Conservation (phyloP, 2,888 invertebrate genomes). For the Mythimna impura region DNA sequence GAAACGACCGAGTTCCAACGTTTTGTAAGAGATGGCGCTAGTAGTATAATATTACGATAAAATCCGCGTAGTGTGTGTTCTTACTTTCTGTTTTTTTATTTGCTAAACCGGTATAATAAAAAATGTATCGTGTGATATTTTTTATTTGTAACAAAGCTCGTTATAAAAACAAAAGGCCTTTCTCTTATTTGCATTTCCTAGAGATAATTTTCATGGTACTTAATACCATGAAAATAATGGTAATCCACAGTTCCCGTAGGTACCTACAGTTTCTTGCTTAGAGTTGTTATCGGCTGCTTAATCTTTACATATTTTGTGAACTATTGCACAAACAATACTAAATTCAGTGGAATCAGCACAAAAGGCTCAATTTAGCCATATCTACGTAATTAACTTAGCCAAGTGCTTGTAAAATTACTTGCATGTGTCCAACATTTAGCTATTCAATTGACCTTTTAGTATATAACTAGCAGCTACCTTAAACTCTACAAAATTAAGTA, state of each 20-base stretch:
- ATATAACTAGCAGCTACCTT: slow-evolving; percentile 17
- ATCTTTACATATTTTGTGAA: background rate
- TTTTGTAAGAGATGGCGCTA: slow-evolving; percentile 82
- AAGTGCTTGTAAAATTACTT: slow-evolving; percentile 28
- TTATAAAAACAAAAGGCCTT: background rate
- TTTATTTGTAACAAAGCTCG: background rate
- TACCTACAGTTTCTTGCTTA: background rate
- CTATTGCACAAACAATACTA: background rate
- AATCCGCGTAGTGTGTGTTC: slow-evolving; percentile 12
- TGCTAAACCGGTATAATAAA: background rate
- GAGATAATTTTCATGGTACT: background rate
- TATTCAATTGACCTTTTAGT: slow-evolving; percentile 23
- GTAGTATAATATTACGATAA: slow-evolving; percentile 51
- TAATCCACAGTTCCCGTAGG: background rate
- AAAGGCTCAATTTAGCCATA: slow-evolving; percentile 13
- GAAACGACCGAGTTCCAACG: slow-evolving; percentile 71
- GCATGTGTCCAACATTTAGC: slow-evolving; percentile 12
- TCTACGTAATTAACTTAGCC: slow-evolving; percentile 5
- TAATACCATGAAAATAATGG: too few species aligned
- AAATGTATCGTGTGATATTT: background rate
- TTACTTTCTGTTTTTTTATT: slow-evolving; percentile 6
- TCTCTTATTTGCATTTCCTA: too few species aligned
- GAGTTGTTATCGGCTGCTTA: background rate
- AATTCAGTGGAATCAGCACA: slow-evolving; percentile 1
- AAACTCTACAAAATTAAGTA: slow-evolving; percentile 22